Evolutionary conservation across 2,113 vertebrate genomes (phyloP).

Genomic region (Triplophysa dalaica): DNA sequence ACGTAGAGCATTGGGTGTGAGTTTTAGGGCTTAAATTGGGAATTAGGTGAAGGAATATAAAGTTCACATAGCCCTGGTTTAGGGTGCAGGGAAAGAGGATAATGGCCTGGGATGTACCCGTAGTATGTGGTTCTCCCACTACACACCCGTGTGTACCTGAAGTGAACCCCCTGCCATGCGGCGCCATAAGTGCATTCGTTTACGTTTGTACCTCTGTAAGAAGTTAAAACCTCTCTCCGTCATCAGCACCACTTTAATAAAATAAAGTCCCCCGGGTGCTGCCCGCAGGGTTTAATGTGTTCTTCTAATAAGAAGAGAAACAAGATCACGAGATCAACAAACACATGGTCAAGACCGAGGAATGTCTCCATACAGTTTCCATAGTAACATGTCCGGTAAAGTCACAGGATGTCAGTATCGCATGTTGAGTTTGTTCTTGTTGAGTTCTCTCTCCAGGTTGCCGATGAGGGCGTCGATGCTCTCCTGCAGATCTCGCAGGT

Average conservation of each 20-base stretch:
- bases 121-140: constrained; percentile 4
- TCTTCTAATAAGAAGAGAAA: constrained; percentile 81
- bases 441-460: constrained; percentile 95
- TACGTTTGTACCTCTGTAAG: constrained; percentile 63
- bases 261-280: constrained; percentile 77
- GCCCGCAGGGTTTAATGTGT: constrained; percentile 72
- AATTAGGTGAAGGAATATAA: neutral
- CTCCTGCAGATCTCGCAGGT: constrained; percentile 95
- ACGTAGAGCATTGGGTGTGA: neutral
- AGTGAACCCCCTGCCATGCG: neutral
- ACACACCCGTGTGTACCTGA: constrained; percentile 14
- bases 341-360: constrained; percentile 24
- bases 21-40: neutral
- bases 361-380: constrained; percentile 8
- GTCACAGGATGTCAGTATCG: constrained; percentile 72
- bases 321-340: neutral
- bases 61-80: neutral
- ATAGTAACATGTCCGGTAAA: no score
- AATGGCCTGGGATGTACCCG: neutral
- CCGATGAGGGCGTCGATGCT: constrained; percentile 96
- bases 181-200: constrained; percentile 78
- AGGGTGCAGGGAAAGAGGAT: neutral
- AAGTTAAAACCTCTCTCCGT: constrained; percentile 62
- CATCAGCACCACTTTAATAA: constrained; percentile 72
- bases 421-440: constrained; percentile 90